Evolutionary conservation across 2,888 invertebrate genomes (phyloP), one percentile per base, ranked within the genome.

Genomic region (Metalampra italica): DNA sequence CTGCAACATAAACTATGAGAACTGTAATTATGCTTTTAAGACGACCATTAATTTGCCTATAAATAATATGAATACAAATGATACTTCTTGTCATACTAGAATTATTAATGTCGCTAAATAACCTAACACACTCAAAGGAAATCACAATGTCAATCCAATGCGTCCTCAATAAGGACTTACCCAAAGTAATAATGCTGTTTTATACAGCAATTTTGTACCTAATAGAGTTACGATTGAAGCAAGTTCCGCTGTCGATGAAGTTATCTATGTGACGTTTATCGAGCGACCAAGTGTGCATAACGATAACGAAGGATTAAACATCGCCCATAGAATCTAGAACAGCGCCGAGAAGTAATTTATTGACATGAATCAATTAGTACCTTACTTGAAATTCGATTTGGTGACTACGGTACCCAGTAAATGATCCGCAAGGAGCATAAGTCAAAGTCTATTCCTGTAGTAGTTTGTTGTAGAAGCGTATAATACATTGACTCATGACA

Each of bases 251-350:
- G 41, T 9, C n/a, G n/a, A 48, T 45, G 58, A 52, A 59, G 55
- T 60, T 68, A 70, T 67, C 64, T 66, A 2, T 58, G 64, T 65
- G 60, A 75, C 68, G 74, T 71, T 77, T 78, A 77, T 77, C 60
- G 69, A 69, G 53, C 66, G 72, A 49, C 46, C 50, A 53, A 72
- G 70, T 75, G 72, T 64, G 71, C 70, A 64, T 71, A 68, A 64
- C 66, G 78, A 79, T 79, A 80, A 75, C 71, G 68, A 62, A 62
- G 75, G 75, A 77, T 77, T 78, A 75, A 71, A 71, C 72, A 64
- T 64, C 65, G 67, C 66, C 63, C 64, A 62, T 65, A 66, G 67
- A 73, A 76, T 76, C 69, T 71, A 65, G 56, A 68, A 62, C 66
- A 50, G 68, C 67, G 47, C 22, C 3, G 40, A 8, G 38, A 34